Evolutionary conservation across 1,140 invertebrate species (phyloP).

Genomic region (Apis mellifera): DNA sequence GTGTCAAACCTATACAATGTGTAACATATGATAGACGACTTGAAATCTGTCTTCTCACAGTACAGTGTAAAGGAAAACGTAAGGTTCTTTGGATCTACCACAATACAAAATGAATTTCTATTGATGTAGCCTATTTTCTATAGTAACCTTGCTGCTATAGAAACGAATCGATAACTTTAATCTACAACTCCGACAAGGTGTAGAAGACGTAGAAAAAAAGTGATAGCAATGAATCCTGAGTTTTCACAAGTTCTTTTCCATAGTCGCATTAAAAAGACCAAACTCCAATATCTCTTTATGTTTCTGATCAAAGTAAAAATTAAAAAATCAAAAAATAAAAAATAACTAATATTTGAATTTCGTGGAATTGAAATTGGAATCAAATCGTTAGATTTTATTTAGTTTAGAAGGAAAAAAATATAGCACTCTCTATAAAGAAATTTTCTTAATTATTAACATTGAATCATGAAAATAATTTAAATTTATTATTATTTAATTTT

Average conservation of each 20-base stretch:
- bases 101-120: not conserved
- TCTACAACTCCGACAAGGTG: not conserved
- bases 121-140: not conserved
- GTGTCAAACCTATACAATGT: not conserved
- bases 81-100: no score
- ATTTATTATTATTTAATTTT: no score
- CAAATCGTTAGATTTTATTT: no score
- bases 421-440: no score
- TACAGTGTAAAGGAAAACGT: no score
- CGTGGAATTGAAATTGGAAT: no score
- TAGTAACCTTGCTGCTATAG: not conserved
- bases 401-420: no score
- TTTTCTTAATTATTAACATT: no score
- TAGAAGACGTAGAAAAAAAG: not conserved
- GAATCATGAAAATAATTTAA: no score
- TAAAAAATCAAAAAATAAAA: not conserved
- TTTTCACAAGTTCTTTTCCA: not conserved
- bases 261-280: conserved; percentile 16
- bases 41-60: no score
- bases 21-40: not conserved
- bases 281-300: not conserved
- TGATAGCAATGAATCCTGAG: not conserved
- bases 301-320: not conserved
- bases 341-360: no score
- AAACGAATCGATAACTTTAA: not conserved